Conservation (phyloP, 2,888 invertebrate species). For the Scaptomyza polygonia region DNA sequence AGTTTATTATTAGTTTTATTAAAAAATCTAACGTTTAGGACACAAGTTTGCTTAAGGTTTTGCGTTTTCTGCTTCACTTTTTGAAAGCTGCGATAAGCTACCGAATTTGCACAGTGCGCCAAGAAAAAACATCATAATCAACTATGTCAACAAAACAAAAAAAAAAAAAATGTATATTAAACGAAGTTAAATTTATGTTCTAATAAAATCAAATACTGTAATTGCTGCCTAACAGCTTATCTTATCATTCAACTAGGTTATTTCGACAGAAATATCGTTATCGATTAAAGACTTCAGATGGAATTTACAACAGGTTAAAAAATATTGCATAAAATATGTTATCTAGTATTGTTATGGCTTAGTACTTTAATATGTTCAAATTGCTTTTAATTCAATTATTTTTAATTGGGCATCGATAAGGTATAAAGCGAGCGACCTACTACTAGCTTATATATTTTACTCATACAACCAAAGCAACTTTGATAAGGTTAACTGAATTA, state of each 20-base stretch:
- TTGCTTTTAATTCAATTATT: no score
- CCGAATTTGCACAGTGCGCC: slow-evolving; percentile 32
- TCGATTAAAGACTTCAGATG: no score
- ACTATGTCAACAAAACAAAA: background rate
- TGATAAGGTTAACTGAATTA: slow-evolving; percentile 13
- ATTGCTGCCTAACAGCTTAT: background rate
- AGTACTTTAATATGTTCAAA: no score
- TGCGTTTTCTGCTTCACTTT: slow-evolving; percentile 29
- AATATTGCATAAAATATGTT: background rate
- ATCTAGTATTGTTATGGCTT: no score
- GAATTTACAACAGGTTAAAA: background rate
- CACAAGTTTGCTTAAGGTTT: slow-evolving; percentile 16
- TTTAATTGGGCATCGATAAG: slow-evolving; percentile 25
- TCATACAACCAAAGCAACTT: background rate
- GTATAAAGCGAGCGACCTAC: slow-evolving; percentile 9
- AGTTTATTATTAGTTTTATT: slow-evolving; percentile 34
- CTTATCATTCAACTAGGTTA: slow-evolving; percentile 5
- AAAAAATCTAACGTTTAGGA: background rate
- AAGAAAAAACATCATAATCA: slow-evolving; percentile 16
- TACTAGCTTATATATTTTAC: background rate
- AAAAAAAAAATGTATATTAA: background rate
- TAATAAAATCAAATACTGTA: background rate
- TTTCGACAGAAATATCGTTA: background rate
- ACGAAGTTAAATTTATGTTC: background rate
- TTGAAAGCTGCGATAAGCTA: slow-evolving; percentile 26